phyloP scores from a whole-genome alignment of 2,888 invertebrate species.

The Ormyrus labotus region DNA sequence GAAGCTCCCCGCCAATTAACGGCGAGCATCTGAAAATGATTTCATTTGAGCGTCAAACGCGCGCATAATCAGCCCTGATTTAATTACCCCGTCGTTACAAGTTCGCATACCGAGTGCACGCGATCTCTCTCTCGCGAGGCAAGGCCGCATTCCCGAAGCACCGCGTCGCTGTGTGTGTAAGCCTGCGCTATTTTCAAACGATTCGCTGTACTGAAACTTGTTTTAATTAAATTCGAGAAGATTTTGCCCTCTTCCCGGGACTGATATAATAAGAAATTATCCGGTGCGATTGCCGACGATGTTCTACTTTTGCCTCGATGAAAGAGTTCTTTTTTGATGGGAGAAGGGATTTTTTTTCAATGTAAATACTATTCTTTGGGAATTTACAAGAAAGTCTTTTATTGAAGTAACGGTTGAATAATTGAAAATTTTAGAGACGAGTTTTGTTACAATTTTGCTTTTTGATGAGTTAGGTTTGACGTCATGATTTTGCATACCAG shows the following conservation, averaged over 20 bases:
- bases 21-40: constrained; percentile 26
- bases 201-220: not conserved
- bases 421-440: no score
- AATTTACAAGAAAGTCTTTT: no score
- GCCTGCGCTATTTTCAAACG: not conserved
- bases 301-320: no score
- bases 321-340: no score
- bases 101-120: constrained; percentile 8
- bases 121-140: not conserved
- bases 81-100: constrained; percentile 44
- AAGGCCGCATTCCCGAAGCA: not conserved
- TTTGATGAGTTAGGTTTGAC: no score
- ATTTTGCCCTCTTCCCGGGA: not conserved
- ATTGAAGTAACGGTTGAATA: no score
- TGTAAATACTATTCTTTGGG: no score
- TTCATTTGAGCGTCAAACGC: constrained; percentile 38
- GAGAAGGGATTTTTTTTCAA: no score
- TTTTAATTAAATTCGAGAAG: constrained; percentile 10
- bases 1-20: constrained; percentile 15
- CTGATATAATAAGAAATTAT: not conserved
- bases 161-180: no score
- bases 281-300: no score
- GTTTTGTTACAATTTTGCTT: no score
- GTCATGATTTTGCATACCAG: no score
- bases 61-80: constrained; percentile 52